Base-by-base conservation (phyloP, 2,888 invertebrate genomes). In the Exocentrus adspersus region DNA sequence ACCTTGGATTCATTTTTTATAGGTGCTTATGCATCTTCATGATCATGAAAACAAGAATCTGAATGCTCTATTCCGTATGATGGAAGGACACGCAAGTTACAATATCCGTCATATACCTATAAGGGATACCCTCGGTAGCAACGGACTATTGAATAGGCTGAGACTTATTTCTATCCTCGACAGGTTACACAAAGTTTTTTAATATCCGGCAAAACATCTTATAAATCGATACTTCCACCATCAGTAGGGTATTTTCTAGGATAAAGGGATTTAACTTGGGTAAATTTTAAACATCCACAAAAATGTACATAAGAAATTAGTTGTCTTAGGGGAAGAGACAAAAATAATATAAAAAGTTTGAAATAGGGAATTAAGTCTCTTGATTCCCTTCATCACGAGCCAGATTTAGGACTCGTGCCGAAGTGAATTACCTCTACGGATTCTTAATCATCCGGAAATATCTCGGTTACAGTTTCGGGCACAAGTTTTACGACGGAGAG, bases 161-260 rank as follows among this genome's bases (percentile, higher is more conserved):
- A 41, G 43, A 54, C 16, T 17, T 43, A 30, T 43, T 54, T 41
- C 43, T 24, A 54, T 54, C 21, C 24, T 28, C 28, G 28, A 45
- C 54, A 24, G 21, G 54, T 28, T 54, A 43, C 17, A 54, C 28
- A 43, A 54, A 54, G 54, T 54, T 54, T 54, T 53, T 54, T 54
- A 54, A 54, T 54, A 54, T 54, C 54, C 54, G 54, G 54, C 28
- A 54, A 45, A 54, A 17, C 42, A 28, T 30, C 54, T 54, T 54
- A 54, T 28, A 28, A 54, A 54, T 54, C 54, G 16, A 54, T 54
- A 43, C 54, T 43, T 24, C 24, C 43, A 54, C 2, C 43, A n/a
- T 37, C 37, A 50, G 5, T 16, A n/a, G 43, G n/a, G 16, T 28
- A 45, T 28, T 30, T 28, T 16, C 17, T 24, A n/a, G 28, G 28